Base-by-base conservation (phyloP, 2,113 vertebrate species). In the Paratilapia polleni region DNA sequence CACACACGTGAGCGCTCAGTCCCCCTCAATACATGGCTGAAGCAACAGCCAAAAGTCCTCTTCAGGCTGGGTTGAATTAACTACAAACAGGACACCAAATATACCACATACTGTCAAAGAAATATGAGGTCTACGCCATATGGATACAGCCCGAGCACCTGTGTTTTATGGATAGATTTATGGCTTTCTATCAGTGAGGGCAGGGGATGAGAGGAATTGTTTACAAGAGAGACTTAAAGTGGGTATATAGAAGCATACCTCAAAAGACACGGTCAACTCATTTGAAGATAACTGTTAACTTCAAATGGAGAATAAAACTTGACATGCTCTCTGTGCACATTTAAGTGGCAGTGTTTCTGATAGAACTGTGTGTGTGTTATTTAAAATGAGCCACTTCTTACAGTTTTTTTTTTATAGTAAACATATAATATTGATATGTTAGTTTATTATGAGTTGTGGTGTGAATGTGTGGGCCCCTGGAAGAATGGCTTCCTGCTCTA, bases 21-120 rank as follows among this genome's bases (percentile, higher is more conserved):
- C 82, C 64, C 61, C 66, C 59, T n/a, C 62, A 52, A 52, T 85
- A 81, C 82, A 77, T 15, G 79, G 73, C 60, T 43, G 57, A 62
- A 81, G 26, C 5, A 4, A 60, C 36, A 78, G 83, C 64, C 73
- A 78, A 24, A 70, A 57, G 83, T 52, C 61, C 52, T 70, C 74
- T 66, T 74, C 13, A 59, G 88, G 41, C 86, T 91, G 88, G 47
- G 80, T 83, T 63, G 9, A 87, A 84, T 92, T 89, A 87, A 61
- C 78, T 31, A 10, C 91, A 84, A 78, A 78, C 66, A 79, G 49
- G 59, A 19, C 66, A 64, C 34, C 17, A 75, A 62, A 77, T 73
- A 56, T 20, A 61, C 36, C 74, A 47, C 77, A 85, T 74, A 78
- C 80, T 73, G 64, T 77, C 76, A 63, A 62, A 70, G 80, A 80